phyloP scores from a whole-genome alignment of 2,888 invertebrate genomes.

The Trichogramma dendrolimi region DNA sequence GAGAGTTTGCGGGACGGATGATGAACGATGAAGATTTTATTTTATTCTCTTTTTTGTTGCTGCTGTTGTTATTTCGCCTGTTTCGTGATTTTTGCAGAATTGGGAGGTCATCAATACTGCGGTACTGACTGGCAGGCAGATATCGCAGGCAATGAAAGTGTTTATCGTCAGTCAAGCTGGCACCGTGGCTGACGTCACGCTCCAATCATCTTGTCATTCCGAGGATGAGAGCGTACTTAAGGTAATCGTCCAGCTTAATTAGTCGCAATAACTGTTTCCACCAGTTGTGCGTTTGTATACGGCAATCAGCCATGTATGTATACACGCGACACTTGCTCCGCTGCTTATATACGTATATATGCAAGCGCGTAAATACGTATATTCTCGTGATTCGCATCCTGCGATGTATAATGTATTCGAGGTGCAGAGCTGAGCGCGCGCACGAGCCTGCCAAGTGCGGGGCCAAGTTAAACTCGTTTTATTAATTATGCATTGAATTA shows the following conservation, averaged over 20 bases:
- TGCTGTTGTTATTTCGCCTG: not conserved
- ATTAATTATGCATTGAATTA: conserved; percentile 8
- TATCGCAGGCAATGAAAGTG: conserved; percentile 92
- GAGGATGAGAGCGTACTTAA: conserved; percentile 94
- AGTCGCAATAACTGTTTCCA: no score
- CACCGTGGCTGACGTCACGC: conserved; percentile 89
- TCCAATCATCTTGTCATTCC: conserved; percentile 90
- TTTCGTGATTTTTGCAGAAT: conserved; percentile 60
- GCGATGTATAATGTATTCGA: no score
- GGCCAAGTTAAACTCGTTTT: not conserved
- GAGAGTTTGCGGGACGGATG: no score
- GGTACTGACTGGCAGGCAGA: conserved; percentile 87
- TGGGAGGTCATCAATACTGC: conserved; percentile 95
- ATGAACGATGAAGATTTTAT: not conserved
- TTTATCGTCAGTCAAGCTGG: conserved; percentile 92
- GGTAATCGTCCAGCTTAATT: conserved; percentile 59
- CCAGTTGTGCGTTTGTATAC: not conserved
- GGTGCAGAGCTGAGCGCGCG: no score
- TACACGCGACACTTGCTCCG: not conserved
- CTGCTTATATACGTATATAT: not conserved
- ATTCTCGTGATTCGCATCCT: no score
- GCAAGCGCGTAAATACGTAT: no score
- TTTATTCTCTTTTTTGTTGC: conserved; percentile 7
- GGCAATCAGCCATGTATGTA: conserved; percentile 6
- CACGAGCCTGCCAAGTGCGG: no score